A percentile compares a stretch with the other conserved stretches of the same genome.
Evolutionary conservation across 2,888 invertebrate species (phyloP).

Genomic region (Pilophorus perplexus): DNA sequence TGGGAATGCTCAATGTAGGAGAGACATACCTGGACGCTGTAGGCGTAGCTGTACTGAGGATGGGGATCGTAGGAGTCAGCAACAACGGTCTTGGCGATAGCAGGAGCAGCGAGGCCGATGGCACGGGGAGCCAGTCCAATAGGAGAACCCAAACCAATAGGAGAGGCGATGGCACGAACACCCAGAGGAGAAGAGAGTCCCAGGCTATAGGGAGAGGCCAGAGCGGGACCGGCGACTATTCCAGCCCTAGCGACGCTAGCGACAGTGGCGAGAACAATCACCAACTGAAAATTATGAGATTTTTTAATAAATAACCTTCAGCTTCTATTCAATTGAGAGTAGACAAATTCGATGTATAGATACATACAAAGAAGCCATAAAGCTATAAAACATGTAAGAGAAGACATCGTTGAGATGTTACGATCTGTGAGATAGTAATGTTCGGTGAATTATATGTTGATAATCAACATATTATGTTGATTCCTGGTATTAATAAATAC

Average conservation of each 20-base stretch:
- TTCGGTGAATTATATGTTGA: too few species aligned
- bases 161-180: constrained; percentile 12
- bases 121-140: constrained; percentile 12
- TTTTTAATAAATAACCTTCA: not conserved
- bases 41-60: too few species aligned
- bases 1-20: too few species aligned
- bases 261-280: constrained; percentile 18
- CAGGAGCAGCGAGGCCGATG: constrained; percentile 11
- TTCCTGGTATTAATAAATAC: too few species aligned
- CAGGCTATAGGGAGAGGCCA: constrained; percentile 9
- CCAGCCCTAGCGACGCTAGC: constrained; percentile 9
- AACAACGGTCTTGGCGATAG: too few species aligned
- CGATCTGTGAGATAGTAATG: too few species aligned
- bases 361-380: not conserved
- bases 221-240: constrained; percentile 28
- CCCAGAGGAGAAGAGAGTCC: not conserved
- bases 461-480: too few species aligned
- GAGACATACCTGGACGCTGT: too few species aligned
- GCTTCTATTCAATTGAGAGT: too few species aligned
- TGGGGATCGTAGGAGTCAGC: constrained; percentile 46
- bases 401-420: too few species aligned
- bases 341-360: too few species aligned
- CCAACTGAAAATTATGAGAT: not conserved
- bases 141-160: constrained; percentile 18
- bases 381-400: not conserved